Evolutionary conservation across 2,888 invertebrate species (phyloP).

Genomic region (Pediacus dermestoides): DNA sequence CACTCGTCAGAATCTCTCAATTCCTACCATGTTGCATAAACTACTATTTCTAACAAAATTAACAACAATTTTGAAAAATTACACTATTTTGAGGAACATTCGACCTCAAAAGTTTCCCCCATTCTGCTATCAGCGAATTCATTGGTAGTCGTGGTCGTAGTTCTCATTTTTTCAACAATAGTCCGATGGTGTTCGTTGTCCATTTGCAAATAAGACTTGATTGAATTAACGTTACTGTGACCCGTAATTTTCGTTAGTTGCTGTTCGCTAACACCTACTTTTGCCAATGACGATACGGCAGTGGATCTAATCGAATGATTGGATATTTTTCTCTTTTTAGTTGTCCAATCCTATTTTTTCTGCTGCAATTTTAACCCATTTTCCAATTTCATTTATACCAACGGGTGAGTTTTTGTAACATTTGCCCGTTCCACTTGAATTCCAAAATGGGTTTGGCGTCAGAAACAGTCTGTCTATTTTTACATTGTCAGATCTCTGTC

Average conservation of each 20-base stretch:
- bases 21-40: too few species aligned
- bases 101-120: too few species aligned
- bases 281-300: slow-evolving; percentile 4
- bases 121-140: too few species aligned
- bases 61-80: too few species aligned
- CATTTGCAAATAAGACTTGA: slow-evolving; percentile 3
- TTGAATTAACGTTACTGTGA: slow-evolving; percentile 3
- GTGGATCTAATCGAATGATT: slow-evolving; percentile 2
- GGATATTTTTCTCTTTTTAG: slow-evolving; percentile 8
- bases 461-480: slow-evolving; percentile 12
- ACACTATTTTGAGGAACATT: too few species aligned
- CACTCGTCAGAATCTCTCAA: too few species aligned
- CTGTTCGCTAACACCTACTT: slow-evolving; percentile 2
- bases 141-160: too few species aligned
- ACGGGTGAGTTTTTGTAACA: slow-evolving; percentile 13
- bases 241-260: slow-evolving; percentile 3
- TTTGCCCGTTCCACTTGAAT: slow-evolving; percentile 6
- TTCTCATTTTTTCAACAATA: too few species aligned
- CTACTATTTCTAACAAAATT: too few species aligned
- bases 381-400: slow-evolving; percentile 9
- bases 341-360: slow-evolving; percentile 1
- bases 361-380: slow-evolving; percentile 1
- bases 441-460: slow-evolving; percentile 8
- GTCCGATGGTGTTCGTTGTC: too few species aligned
- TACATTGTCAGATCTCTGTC: too few species aligned